These are phyloP conservation scores for Agapornis roseicollis DNA, from an alignment of 2,113 vertebrate species.

Conservation along the genomic window DNA sequence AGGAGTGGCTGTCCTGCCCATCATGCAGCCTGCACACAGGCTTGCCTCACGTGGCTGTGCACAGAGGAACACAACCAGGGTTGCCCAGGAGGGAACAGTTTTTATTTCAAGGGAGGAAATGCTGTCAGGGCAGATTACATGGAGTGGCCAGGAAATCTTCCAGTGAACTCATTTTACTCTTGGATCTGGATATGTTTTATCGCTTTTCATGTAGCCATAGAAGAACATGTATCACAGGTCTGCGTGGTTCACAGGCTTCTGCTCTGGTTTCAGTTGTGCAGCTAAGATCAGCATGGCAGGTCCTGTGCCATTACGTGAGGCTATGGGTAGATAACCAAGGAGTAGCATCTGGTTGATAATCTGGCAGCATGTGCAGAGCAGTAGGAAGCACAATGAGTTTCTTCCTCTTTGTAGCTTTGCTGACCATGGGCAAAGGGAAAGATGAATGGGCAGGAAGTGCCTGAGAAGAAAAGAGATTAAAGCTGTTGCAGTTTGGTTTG, in stretches of 20 bases:
- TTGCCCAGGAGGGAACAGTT: not conserved
- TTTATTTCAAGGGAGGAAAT: slow-evolving; percentile 29
- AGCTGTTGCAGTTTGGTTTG: slow-evolving; percentile 27
- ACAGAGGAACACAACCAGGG: not conserved
- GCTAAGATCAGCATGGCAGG: not conserved
- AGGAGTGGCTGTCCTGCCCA: accelerated
- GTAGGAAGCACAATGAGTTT: not conserved
- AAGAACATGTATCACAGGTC: not conserved
- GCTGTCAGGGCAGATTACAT: slow-evolving; percentile 4
- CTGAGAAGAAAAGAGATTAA: slow-evolving; percentile 38
- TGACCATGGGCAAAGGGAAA: not conserved
- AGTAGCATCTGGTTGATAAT: not conserved
- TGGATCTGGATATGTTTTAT: not conserved
- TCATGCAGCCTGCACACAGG: accelerated
- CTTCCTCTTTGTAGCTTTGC: not conserved
- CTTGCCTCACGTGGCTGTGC: accelerated
- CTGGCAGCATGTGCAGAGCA: not conserved
- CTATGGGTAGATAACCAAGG: not conserved
- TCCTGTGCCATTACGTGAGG: accelerated
- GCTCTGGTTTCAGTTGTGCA: not conserved
- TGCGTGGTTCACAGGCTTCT: not conserved
- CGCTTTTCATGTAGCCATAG: not conserved
- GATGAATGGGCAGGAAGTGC: slow-evolving; percentile 29
- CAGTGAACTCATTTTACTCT: not conserved
- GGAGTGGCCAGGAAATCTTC: not conserved